These are phyloP conservation scores for Periphyllus acericola DNA, from an alignment of 2,888 invertebrate species.

Conservation along the genomic window DNA sequence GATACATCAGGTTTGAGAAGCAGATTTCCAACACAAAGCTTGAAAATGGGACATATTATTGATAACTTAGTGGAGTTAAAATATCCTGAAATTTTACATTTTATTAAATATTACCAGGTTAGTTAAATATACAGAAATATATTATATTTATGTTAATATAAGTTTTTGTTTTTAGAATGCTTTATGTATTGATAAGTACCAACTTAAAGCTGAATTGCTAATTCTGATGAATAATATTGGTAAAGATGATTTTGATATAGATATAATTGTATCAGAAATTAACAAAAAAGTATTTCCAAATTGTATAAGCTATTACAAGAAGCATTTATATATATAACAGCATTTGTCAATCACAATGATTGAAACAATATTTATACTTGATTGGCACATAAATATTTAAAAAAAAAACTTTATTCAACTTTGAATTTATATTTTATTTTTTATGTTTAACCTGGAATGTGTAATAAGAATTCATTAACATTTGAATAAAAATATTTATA, in stretches of 20 bases:
- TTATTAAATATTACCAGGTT: too few species aligned
- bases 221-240: constrained; percentile 3
- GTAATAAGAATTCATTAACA: too few species aligned
- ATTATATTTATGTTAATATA: neutral
- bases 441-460: neutral
- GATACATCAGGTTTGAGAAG: neutral
- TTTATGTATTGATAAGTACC: neutral
- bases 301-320: neutral
- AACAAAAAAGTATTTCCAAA: neutral
- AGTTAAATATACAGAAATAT: neutral
- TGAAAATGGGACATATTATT: neutral
- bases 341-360: neutral
- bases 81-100: constrained; percentile 18
- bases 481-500: too few species aligned
- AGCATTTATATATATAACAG: too few species aligned
- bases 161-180: constrained; percentile 7
- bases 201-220: constrained; percentile 11
- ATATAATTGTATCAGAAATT: neutral
- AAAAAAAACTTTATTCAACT: neutral
- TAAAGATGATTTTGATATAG: neutral
- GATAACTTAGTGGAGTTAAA: constrained; percentile 20
- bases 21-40: constrained; percentile 23
- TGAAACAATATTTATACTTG: neutral
- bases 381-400: neutral
- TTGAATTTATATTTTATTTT: neutral